Evolutionary conservation across 2,888 invertebrate genomes (phyloP), one percentile per base, ranked within the genome.

Genomic region (Mesopsocus fuscifrons): DNA sequence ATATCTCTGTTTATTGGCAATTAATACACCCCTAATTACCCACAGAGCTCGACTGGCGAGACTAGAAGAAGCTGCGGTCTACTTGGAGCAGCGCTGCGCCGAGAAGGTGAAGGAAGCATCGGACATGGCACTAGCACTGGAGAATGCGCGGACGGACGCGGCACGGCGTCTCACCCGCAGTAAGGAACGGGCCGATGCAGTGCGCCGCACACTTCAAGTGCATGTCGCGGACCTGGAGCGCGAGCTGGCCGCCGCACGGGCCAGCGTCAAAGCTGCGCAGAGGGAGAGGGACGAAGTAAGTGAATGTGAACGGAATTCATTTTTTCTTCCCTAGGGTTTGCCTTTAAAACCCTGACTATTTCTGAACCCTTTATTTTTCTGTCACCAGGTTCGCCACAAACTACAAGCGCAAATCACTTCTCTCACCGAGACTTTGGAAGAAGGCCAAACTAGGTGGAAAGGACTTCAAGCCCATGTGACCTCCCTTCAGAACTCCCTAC

Each of bases 21-120:
- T n/a, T n/a, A n/a, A n/a, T n/a, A n/a, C n/a, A n/a, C n/a, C n/a
- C n/a, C n/a, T n/a, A n/a, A n/a, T n/a, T 15, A 9, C 45, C 46
- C 45, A 2, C 45, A 67, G 66, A 48, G 38, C 57, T 11, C 66
- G 70, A 44, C 56, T 70, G 34, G 65, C 67, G 15, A 61, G 68
- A 30, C 61, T 68, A 55, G 73, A 74, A 53, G 76, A 76, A 48
- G 57, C 62, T 0, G 67, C 69, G 17, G 59, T 70, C 5, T 67
- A 69, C 8, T 65, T 69, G 47, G 72, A 74, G 51, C 71, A 71
- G 52, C 65, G 71, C 8, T 59, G 73, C 2, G 73, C 76, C 44
- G 74, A 75, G 55, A 77, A 77, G 56, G 62, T 71, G 56, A 75
- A 77, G 50, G 77, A 78, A 55, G 71, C 74, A 44, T 69, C 71